A percentile compares a stretch with the other conserved stretches of the same genome.
Conservation (phyloP, 2,888 invertebrate genomes). For the Zele albiditarsus region DNA sequence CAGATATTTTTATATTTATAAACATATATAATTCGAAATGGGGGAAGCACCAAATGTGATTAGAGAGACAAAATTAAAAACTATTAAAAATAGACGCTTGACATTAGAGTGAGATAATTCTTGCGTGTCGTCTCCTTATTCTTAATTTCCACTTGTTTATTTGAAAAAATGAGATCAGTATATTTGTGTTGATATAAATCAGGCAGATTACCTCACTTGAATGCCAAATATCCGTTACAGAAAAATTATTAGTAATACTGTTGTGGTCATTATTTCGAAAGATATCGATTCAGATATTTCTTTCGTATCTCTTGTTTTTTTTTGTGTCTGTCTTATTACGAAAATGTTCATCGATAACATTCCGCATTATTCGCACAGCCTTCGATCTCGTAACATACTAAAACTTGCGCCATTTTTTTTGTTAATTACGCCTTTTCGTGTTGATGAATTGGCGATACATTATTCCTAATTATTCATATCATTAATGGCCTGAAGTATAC, state of each 20-base stretch:
- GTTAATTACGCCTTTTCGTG: background rate
- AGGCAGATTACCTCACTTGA: background rate
- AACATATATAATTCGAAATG: no score
- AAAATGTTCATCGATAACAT: constrained; percentile 5
- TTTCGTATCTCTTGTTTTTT: background rate
- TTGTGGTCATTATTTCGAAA: background rate
- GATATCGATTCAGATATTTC: background rate
- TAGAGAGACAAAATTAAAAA: background rate
- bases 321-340: constrained; percentile 24
- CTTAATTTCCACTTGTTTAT: background rate
- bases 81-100: background rate
- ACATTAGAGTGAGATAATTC: background rate
- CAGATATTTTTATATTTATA: no score
- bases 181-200: background rate
- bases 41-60: background rate
- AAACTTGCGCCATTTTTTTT: no score
- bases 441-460: background rate
- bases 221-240: background rate
- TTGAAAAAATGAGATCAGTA: background rate
- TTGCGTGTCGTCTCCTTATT: background rate
- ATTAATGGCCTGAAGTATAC: constrained; percentile 93
- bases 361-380: constrained; percentile 31
- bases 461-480: constrained; percentile 76
- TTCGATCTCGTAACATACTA: background rate
- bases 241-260: background rate